phyloP scores from a whole-genome alignment of 2,113 vertebrate species.

The Cephalopholis sonnerati region DNA sequence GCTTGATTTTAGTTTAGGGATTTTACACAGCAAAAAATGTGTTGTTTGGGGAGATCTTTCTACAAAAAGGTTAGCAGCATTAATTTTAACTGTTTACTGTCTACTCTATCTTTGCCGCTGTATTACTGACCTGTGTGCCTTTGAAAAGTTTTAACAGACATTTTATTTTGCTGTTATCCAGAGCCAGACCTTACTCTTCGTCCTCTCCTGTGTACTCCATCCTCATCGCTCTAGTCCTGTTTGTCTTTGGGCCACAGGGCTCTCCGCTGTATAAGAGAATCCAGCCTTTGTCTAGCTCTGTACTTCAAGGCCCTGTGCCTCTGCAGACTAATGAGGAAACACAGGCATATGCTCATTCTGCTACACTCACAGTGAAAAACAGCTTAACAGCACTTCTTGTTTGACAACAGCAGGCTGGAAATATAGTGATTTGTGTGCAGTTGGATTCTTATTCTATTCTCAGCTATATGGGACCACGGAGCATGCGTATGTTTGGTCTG shows the following conservation, averaged over 20 bases:
- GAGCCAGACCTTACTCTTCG: conserved; percentile 12
- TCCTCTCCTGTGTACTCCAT: conserved; percentile 5
- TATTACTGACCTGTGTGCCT: background rate
- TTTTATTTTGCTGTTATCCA: background rate
- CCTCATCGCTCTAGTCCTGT: conserved; percentile 39
- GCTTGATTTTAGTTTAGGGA: background rate
- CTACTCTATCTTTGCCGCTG: background rate
- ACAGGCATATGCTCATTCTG: conserved; percentile 39
- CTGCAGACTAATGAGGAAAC: conserved; percentile 73
- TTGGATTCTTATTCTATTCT: background rate
- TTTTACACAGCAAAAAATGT: background rate
- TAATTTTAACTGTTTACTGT: background rate
- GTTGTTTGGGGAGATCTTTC: background rate
- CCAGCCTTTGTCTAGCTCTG: conserved; percentile 62
- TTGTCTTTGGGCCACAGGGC: conserved; percentile 49
- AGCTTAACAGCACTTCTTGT: conserved; percentile 7
- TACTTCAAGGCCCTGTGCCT: conserved; percentile 56
- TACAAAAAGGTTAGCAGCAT: background rate
- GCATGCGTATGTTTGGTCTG: background rate
- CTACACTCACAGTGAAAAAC: conserved; percentile 14
- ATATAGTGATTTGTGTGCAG: background rate
- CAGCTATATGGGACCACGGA: background rate
- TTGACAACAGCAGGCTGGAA: background rate
- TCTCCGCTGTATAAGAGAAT: conserved; percentile 61
- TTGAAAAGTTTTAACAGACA: conserved; percentile 7